phyloP scores from a whole-genome alignment of 2,113 vertebrate species.

The Euleptes europaea region DNA sequence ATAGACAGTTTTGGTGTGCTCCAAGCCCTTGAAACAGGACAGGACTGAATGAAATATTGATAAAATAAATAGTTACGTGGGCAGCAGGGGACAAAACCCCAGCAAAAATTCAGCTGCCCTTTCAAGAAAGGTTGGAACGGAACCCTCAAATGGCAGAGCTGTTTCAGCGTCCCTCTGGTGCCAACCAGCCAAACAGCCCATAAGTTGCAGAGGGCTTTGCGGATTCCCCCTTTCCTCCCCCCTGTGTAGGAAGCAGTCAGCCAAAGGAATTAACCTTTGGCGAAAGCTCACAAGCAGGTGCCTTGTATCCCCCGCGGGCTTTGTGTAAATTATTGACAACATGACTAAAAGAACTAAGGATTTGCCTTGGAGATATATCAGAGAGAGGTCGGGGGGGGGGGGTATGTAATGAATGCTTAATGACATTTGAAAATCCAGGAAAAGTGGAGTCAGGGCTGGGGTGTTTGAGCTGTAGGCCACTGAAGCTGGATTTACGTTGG shows the following conservation, averaged over 20 bases:
- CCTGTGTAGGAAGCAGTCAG: not conserved
- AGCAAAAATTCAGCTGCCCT: not conserved
- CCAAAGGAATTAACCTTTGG: slow-evolving; percentile 18
- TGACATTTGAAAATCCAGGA: not conserved
- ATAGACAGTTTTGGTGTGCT: not conserved
- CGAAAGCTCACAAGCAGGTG: slow-evolving; percentile 10
- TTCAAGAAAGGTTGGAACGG: not conserved
- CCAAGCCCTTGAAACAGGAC: not conserved
- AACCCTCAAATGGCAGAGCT: not conserved
- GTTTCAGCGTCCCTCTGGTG: not conserved
- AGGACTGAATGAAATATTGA: not conserved
- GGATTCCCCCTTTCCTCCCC: not conserved
- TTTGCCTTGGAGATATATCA: not conserved
- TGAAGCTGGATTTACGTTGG: not conserved
- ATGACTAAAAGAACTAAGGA: not conserved
- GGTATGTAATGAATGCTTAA: not conserved
- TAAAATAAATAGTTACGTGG: not conserved
- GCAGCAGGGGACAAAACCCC: not conserved
- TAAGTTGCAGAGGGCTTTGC: not conserved
- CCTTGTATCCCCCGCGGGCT: not conserved
- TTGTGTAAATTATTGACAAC: slow-evolving; percentile 17
- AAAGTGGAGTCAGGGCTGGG: not conserved
- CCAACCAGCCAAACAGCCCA: not conserved
- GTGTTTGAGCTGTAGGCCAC: not conserved
- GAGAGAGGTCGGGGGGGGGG: not conserved